A percentile compares a stretch with the other conserved stretches of the same genome.
Conservation (phyloP, 2,113 vertebrate species). For the Toxostoma redivivum region DNA sequence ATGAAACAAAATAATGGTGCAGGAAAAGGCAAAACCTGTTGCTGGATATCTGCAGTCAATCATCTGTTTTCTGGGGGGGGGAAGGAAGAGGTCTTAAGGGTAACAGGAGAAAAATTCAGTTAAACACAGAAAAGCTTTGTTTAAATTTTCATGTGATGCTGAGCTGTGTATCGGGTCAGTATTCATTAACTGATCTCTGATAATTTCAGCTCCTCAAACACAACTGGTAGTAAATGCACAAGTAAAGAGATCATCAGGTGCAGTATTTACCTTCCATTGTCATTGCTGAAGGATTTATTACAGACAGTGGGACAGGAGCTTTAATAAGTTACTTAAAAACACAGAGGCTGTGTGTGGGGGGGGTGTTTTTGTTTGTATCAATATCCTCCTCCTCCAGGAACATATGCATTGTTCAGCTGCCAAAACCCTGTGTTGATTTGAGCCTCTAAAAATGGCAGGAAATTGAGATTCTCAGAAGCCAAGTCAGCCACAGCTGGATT, state of each 20-base stretch:
- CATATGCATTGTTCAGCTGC: neutral
- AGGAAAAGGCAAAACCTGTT: neutral
- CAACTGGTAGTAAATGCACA: neutral
- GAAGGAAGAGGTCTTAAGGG: neutral
- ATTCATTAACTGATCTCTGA: neutral
- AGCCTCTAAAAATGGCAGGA: neutral
- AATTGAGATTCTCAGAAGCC: neutral
- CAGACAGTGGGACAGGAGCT: neutral
- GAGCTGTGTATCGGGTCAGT: no score
- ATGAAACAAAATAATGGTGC: neutral
- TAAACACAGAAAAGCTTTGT: neutral
- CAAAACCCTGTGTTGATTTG: neutral
- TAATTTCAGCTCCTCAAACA: neutral
- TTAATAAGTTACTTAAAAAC: neutral
- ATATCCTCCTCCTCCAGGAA: neutral
- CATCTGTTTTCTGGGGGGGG: neutral
- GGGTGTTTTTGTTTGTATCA: neutral
- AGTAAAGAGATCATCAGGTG: neutral
- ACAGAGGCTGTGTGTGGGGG: neutral
- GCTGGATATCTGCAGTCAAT: neutral
- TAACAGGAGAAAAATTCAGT: neutral
- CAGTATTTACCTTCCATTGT: neutral
- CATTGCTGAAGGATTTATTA: neutral
- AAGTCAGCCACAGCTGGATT: neutral
- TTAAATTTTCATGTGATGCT: neutral